These are phyloP conservation scores for Mixornis gularis DNA, from an alignment of 2,113 vertebrate genomes.

Conservation along the genomic window DNA sequence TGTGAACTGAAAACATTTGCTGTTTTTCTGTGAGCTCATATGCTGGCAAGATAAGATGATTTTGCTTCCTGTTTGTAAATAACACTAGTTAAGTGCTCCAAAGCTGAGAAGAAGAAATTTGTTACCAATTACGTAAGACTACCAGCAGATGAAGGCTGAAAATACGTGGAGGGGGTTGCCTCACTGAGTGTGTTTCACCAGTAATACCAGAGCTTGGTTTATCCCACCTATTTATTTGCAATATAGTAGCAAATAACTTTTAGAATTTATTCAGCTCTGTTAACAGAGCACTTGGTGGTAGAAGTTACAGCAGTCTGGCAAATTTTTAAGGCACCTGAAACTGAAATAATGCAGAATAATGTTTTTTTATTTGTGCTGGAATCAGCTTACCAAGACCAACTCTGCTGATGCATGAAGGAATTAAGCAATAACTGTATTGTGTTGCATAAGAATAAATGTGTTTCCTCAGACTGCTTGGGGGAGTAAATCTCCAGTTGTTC, in stretches of 20 bases:
- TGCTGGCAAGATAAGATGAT: not conserved
- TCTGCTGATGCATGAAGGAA: not conserved
- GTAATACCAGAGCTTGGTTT: not conserved
- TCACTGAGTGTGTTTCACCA: not conserved
- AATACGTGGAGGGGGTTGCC: not conserved
- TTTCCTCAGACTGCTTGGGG: not conserved
- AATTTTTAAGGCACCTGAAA: not conserved
- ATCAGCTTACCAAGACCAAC: not conserved
- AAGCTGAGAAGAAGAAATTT: not conserved
- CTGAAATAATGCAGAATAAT: not conserved
- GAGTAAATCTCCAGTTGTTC: not conserved
- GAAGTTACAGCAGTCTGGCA: not conserved
- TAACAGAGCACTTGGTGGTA: not conserved
- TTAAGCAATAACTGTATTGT: not conserved
- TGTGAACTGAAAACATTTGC: not conserved
- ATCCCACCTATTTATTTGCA: not conserved
- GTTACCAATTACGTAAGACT: not conserved
- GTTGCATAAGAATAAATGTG: not conserved
- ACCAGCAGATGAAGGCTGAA: not conserved
- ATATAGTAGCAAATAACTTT: not conserved
- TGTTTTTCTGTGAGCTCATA: not conserved
- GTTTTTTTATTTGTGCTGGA: not conserved
- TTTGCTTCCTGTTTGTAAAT: not conserved
- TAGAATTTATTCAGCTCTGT: not conserved
- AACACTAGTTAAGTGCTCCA: not conserved